Percentiles rank a stretch among this genome's conserved stretches.
phyloP scores from a whole-genome alignment of 2,888 invertebrate genomes.

The Eulithis prunata region DNA sequence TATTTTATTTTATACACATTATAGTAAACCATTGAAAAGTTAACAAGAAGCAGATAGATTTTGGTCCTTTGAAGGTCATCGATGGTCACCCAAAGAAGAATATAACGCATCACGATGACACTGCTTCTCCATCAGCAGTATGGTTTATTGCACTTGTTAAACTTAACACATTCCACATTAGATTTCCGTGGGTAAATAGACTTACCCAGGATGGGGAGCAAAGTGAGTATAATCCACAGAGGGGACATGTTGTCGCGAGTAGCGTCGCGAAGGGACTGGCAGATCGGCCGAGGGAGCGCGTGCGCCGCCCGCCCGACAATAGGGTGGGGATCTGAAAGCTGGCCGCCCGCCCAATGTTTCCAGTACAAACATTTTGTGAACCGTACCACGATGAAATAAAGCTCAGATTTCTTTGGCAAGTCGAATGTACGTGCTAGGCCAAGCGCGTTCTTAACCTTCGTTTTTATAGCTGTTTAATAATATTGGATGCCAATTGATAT shows the following conservation, averaged over 20 bases:
- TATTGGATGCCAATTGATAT: conserved; percentile 23
- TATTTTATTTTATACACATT: not conserved
- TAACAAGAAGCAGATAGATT: not conserved
- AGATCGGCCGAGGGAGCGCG: conserved; percentile 44
- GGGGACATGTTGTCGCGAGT: conserved; percentile 79
- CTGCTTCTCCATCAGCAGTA: conserved; percentile 1
- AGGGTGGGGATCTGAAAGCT: conserved; percentile 66
- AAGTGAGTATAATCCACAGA: conserved; percentile 77
- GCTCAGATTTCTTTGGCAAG: conserved; percentile 4
- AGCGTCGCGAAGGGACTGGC: conserved; percentile 76
- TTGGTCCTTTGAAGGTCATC: conserved; percentile 20
- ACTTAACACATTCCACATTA: conserved; percentile 37
- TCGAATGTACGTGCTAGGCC: not conserved
- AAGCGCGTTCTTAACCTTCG: conserved; percentile 24
- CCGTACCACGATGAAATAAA: conserved; percentile 4
- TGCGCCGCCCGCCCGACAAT: conserved; percentile 60
- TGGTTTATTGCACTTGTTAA: conserved; percentile 16
- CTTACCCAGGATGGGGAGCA: conserved; percentile 82
- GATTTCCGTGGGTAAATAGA: conserved; percentile 44
- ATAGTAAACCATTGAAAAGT: not conserved
- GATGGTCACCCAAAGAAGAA: not conserved
- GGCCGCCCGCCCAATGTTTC: conserved; percentile 67
- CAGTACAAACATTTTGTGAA: conserved; percentile 9
- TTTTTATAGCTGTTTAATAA: conserved; percentile 26
- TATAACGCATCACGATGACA: not conserved